phyloP scores from a whole-genome alignment of 2,888 invertebrate genomes.

The Lasius platythorax region DNA sequence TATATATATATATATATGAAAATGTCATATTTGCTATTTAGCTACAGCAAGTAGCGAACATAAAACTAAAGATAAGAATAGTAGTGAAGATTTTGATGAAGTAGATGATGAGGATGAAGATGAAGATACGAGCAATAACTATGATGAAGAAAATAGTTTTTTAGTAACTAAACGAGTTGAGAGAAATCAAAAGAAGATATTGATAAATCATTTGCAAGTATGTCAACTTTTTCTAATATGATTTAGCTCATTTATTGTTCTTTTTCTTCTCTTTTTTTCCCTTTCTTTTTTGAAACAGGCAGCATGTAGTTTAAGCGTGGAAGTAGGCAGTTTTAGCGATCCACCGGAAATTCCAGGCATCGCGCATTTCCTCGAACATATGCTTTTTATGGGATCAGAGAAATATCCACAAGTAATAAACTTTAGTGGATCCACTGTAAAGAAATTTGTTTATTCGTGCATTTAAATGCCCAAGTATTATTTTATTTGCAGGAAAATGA shows the following conservation, averaged over 20 bases:
- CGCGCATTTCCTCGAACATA: constrained; percentile 95
- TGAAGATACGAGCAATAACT: not conserved
- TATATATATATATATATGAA: not conserved
- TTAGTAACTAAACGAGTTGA: constrained; percentile 73
- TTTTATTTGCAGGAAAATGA: constrained; percentile 81
- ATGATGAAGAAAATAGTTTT: not conserved
- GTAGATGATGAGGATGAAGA: too few species aligned
- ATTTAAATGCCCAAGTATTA: not conserved
- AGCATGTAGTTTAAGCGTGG: constrained; percentile 92
- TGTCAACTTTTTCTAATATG: not conserved
- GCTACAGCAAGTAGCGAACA: constrained; percentile 25
- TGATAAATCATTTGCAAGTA: too few species aligned
- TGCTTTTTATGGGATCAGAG: constrained; percentile 98
- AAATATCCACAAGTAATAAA: constrained; percentile 93
- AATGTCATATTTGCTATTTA: constrained; percentile 1
- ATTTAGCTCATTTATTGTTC: not conserved
- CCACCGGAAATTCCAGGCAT: constrained; percentile 92
- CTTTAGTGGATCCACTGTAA: not conserved
- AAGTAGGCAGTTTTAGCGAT: constrained; percentile 93
- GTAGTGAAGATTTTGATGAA: constrained; percentile 44
- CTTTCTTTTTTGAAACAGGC: constrained; percentile 85
- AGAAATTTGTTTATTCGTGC: not conserved
- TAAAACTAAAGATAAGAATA: constrained; percentile 70
- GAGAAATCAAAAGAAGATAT: constrained; percentile 74
- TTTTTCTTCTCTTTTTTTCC: too few species aligned